These are phyloP conservation scores for Phoebastria nigripes DNA, from an alignment of 2,797 vertebrate genomes.

Conservation along the genomic window DNA sequence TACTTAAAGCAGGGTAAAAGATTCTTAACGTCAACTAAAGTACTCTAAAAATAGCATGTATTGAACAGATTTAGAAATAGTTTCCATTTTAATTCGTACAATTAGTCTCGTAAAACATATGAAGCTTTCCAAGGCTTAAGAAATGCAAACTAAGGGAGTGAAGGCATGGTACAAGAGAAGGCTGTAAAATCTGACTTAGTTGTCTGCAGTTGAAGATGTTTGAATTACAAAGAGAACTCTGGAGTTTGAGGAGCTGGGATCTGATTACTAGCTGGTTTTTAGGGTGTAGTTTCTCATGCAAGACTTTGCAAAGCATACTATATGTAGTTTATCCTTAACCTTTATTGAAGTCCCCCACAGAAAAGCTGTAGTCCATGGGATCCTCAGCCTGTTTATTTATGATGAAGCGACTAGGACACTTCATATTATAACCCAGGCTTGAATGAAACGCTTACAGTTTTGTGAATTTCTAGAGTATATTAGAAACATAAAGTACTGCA, in stretches of 20 bases:
- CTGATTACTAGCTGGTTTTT: neutral
- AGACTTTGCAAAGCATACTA: neutral
- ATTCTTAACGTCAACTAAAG: neutral
- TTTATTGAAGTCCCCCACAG: neutral
- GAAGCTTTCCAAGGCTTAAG: neutral
- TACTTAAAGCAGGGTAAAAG: neutral
- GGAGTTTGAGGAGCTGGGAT: neutral
- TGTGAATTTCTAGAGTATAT: neutral
- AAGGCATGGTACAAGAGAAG: neutral
- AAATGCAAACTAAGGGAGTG: neutral
- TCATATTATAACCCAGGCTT: neutral
- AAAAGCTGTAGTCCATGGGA: neutral
- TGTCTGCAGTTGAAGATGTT: neutral
- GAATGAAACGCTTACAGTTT: conserved; percentile 10
- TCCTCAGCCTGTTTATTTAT: neutral
- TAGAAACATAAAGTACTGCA: neutral
- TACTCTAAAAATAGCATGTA: neutral
- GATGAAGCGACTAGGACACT: neutral
- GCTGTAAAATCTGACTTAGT: neutral
- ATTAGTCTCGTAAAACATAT: neutral
- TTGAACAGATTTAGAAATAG: neutral
- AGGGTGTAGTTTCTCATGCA: neutral
- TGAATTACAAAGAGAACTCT: neutral
- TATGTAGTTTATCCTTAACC: neutral
- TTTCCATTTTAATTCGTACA: neutral